Base-by-base conservation (phyloP, 2,797 vertebrate genomes). In the Gymnothorax reevesii region DNA sequence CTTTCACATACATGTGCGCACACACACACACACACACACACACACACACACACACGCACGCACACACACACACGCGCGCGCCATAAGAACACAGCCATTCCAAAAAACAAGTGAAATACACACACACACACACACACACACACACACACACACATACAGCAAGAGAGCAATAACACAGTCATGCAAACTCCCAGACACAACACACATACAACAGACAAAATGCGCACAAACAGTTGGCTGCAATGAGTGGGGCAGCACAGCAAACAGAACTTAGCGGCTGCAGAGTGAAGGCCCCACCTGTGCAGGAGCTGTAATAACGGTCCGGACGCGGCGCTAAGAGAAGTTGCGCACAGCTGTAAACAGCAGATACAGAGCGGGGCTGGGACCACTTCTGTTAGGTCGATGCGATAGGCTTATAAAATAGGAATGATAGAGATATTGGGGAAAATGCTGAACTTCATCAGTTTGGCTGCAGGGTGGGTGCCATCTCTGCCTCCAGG, bases 301-400 rank as follows among this genome's bases (percentile, higher is more conserved):
- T 91, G 91, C 90, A 92, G 95, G 93, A 95, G 95, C 93, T 93
- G 93, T 89, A 88, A 57, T 89, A 92, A 94, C 95, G 95, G 95
- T 96, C 93, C 52, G n/a, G 77, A 17, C 54, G 20, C 52, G n/a
- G 92, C 77, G 90, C 95, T 94, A 95, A 95, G 95, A 96, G 93
- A 95, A 91, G 93, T 93, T 96, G 96, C 95, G 95, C 90, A 92
- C 92, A 92, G 92, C 93, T 94, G 92, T 93, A 94, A 95, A 94
- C 93, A 93, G 93, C 88, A 91, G 88, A 92, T 92, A 94, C 95
- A 77, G 33, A 73, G 55, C 62, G 89, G 88, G 89, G 90, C 88
- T 66, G 88, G 69, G 89, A 42, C 4, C 88, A 88, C 79, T 87
- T 91, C 86, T 90, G 93, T 92, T 91, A 87, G 86, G 88, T 91